Percentiles rank a stretch among this genome's conserved stretches.
Conservation (phyloP, 2,888 invertebrate genomes). For the Ennomos erosarius region DNA sequence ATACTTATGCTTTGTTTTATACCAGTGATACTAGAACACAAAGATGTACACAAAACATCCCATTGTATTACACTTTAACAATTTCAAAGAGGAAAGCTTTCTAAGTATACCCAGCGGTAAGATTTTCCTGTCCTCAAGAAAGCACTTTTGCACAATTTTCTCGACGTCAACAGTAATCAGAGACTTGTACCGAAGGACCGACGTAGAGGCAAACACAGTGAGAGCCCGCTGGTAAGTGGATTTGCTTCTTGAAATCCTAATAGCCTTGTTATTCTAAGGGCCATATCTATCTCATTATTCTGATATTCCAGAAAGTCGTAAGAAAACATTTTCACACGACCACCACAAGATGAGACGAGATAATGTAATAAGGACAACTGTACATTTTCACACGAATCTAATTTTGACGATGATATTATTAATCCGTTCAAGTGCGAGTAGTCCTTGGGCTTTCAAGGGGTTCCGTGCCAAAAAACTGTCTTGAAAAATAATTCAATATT, state of each 20-base stretch:
- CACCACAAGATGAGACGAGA: too few species aligned
- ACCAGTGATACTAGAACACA: too few species aligned
- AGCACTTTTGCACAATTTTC: slow-evolving; percentile 34
- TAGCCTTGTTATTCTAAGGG: slow-evolving; percentile 26
- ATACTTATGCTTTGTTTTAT: too few species aligned
- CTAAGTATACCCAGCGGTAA: background rate
- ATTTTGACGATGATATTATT: too few species aligned
- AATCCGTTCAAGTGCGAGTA: too few species aligned
- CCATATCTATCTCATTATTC: slow-evolving; percentile 12
- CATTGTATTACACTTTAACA: background rate
- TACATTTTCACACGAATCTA: too few species aligned
- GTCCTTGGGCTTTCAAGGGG: too few species aligned
- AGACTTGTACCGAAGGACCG: slow-evolving; percentile 27
- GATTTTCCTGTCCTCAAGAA: slow-evolving; percentile 22
- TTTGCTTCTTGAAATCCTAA: slow-evolving; percentile 27
- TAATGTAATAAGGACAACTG: too few species aligned
- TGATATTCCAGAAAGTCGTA: slow-evolving; percentile 1
- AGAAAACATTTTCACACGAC: background rate
- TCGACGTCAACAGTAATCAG: slow-evolving; percentile 36
- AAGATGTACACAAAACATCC: background rate
- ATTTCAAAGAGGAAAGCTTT: slow-evolving; percentile 1
- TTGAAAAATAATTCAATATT: too few species aligned
- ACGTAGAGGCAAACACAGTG: slow-evolving; percentile 30
- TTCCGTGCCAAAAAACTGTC: too few species aligned
- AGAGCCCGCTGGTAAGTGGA: slow-evolving; percentile 37